Conservation (phyloP, 2,888 invertebrate genomes). For the Xylocampa areola region DNA sequence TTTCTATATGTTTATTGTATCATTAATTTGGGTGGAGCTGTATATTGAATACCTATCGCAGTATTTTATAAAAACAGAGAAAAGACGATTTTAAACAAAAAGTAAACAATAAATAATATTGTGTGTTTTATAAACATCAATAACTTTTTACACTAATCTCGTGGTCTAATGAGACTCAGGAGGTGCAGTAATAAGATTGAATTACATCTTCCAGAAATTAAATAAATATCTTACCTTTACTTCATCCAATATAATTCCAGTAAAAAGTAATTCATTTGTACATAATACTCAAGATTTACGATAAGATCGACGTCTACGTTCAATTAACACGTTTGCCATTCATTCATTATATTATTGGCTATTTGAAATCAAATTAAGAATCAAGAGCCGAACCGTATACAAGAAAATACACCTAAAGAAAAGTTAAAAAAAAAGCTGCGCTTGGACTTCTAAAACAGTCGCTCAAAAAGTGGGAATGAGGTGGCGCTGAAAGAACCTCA, state of each 20-base stretch:
- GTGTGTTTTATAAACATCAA: too few species aligned
- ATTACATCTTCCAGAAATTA: not conserved
- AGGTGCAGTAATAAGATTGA: too few species aligned
- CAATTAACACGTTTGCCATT: constrained; percentile 21
- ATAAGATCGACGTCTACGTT: not conserved
- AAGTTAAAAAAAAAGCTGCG: constrained; percentile 69
- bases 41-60: too few species aligned
- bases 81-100: too few species aligned
- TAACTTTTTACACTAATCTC: too few species aligned
- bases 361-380: constrained; percentile 41
- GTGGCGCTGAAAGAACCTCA: constrained; percentile 85
- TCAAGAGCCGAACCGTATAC: constrained; percentile 33
- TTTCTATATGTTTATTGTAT: too few species aligned
- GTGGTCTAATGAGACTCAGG: too few species aligned
- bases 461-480: constrained; percentile 79
- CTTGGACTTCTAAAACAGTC: constrained; percentile 80
- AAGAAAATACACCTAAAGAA: constrained; percentile 59
- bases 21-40: too few species aligned
- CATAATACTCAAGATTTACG: constrained; percentile 2
- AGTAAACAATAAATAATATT: too few species aligned
- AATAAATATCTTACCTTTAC: not conserved
- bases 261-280: constrained; percentile 5
- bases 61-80: too few species aligned
- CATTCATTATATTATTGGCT: constrained; percentile 29
- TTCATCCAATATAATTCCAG: not conserved